A percentile compares a stretch with the other conserved stretches of the same genome.
phyloP scores from a whole-genome alignment of 2,113 vertebrate species.

The Lepidothrix coronata region DNA sequence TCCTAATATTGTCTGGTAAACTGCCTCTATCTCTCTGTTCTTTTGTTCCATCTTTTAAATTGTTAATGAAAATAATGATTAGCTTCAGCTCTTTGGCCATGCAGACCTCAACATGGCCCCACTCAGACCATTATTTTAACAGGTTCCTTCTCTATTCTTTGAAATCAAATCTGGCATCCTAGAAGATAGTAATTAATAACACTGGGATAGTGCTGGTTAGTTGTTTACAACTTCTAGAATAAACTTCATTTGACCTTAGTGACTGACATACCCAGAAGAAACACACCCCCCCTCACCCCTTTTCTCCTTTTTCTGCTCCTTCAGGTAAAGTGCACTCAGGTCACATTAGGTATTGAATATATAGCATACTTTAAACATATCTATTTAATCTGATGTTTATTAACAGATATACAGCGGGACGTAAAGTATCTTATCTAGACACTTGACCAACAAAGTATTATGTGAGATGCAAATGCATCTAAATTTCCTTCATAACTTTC shows the following conservation, averaged over 20 bases:
- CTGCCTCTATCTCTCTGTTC: neutral
- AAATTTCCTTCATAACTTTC: neutral
- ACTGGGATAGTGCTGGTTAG: neutral
- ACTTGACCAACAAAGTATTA: neutral
- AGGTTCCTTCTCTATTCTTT: neutral
- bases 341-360: neutral
- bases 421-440: neutral
- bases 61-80: neutral
- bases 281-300: accelerated
- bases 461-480: neutral
- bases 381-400: neutral
- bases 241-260: slow-evolving; percentile 37
- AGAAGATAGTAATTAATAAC: slow-evolving; percentile 11
- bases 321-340: neutral
- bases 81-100: neutral
- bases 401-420: neutral
- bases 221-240: slow-evolving; percentile 28
- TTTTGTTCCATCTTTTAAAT: neutral
- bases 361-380: neutral
- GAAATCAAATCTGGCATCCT: slow-evolving; percentile 18
- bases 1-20: neutral
- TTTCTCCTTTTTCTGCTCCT: neutral
- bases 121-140: neutral
- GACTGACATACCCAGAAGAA: neutral
- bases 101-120: neutral